Conservation (phyloP, 2,797 vertebrate species). For the Parotocinclus haroldoi region DNA sequence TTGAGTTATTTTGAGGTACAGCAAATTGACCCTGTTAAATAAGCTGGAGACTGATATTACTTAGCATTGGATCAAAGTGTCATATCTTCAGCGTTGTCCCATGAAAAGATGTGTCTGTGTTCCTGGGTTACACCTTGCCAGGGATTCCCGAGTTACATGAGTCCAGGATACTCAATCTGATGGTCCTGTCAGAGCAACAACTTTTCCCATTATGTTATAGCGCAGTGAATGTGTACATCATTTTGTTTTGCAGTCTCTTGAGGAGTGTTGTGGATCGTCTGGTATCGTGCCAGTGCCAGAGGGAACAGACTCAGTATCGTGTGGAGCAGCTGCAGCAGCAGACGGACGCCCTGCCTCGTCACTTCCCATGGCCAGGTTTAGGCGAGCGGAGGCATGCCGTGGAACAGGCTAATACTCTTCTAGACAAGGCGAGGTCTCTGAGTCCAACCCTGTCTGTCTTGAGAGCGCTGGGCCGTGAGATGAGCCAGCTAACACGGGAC, state of each 20-base stretch:
- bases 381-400: constrained; percentile 66
- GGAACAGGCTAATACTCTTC: constrained; percentile 60
- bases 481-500: constrained; percentile 67
- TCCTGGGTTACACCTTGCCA: no score
- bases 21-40: no score
- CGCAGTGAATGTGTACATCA: no score
- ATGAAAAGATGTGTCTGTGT: no score
- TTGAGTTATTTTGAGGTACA: no score
- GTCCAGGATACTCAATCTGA: no score
- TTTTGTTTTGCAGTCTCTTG: constrained; percentile 54
- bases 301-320: constrained; percentile 47
- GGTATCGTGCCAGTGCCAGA: constrained; percentile 55
- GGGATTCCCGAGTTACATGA: no score
- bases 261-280: constrained; percentile 57
- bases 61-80: no score
- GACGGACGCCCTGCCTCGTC: constrained; percentile 47
- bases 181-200: no score
- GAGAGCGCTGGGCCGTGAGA: constrained; percentile 54
- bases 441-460: constrained; percentile 54
- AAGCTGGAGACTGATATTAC: no score
- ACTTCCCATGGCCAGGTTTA: constrained; percentile 73
- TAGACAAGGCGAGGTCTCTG: constrained; percentile 56
- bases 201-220: no score
- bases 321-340: constrained; percentile 62
- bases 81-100: no score